phyloP scores from a whole-genome alignment of 1,140 invertebrate genomes.

The Bombus consobrinus region DNA sequence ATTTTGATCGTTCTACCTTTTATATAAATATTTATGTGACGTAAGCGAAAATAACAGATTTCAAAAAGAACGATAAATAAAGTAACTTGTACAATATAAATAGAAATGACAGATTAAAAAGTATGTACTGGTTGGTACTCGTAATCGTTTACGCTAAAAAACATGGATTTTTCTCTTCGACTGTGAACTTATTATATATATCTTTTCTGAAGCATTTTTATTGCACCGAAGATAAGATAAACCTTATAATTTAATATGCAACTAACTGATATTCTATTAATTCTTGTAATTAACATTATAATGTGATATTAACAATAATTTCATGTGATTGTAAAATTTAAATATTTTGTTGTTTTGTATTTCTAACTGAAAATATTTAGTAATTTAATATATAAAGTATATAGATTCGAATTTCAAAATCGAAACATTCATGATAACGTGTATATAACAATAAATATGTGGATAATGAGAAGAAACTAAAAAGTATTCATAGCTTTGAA shows the following conservation, averaged over 20 bases:
- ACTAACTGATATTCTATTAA: background rate
- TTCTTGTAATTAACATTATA: background rate
- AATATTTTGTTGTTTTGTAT: background rate
- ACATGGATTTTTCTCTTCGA: background rate
- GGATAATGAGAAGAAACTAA: background rate
- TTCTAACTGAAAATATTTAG: background rate
- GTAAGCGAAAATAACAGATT: background rate
- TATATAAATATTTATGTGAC: background rate
- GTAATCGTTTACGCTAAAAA: background rate
- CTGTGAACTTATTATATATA: background rate
- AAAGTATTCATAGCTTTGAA: background rate
- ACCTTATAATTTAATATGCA: background rate
- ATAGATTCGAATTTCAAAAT: background rate
- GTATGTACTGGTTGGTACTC: background rate
- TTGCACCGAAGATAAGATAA: constrained; percentile 35
- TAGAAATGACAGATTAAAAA: constrained; percentile 12
- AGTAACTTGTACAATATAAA: background rate
- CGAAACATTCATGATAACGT: too few relatives aligned
- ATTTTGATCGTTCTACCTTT: background rate
- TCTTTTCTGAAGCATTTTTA: background rate
- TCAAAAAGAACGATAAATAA: background rate
- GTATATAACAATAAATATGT: background rate
- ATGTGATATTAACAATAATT: background rate
- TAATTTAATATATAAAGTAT: background rate
- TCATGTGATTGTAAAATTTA: background rate